phyloP scores from a whole-genome alignment of 1,140 invertebrate species.

The Panonychus citri region DNA sequence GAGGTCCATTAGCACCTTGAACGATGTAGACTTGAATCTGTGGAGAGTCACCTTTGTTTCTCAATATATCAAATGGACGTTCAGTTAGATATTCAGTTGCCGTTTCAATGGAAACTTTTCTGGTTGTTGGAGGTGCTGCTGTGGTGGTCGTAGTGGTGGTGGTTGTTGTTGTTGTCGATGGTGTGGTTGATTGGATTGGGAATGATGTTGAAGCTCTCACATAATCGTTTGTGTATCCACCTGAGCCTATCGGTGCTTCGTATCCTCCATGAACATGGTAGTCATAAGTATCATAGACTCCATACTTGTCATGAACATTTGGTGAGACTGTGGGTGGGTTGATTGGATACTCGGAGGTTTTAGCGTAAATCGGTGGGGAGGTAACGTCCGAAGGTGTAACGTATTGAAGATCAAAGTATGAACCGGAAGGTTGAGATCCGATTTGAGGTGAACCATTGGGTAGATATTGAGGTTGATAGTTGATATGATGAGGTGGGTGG shows the following conservation, averaged over 20 bases:
- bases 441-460: background rate
- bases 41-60: constrained; percentile 2
- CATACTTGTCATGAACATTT: background rate
- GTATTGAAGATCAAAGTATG: background rate
- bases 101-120: constrained; percentile 11
- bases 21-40: constrained; percentile 7
- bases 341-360: background rate
- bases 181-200: background rate
- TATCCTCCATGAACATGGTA: background rate
- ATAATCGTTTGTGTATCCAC: background rate
- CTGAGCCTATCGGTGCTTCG: background rate
- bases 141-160: constrained; percentile 3
- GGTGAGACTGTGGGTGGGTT: background rate
- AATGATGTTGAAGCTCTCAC: background rate
- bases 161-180: background rate
- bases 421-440: background rate
- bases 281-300: background rate
- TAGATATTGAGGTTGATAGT: background rate
- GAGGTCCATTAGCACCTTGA: constrained; percentile 3
- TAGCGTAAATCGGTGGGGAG: background rate
- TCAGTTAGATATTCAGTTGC: constrained; percentile 13
- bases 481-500: background rate
- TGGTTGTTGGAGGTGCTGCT: background rate
- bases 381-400: background rate
- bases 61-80: background rate